These are phyloP conservation scores for Heliothis virescens DNA, from an alignment of 1,140 invertebrate genomes.

Conservation along the genomic window DNA sequence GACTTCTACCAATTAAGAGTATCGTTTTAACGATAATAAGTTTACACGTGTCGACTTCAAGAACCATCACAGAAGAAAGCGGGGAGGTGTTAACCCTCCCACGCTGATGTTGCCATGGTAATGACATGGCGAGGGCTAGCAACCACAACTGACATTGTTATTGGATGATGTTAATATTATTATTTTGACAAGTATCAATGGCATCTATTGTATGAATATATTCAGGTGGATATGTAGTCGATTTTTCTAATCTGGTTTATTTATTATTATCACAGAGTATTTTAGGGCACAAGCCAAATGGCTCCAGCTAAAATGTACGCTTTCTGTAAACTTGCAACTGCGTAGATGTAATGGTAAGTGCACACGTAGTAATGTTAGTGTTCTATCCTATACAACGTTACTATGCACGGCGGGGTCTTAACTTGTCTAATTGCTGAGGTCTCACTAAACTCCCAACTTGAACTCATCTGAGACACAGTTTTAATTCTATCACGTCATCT, in stretches of 20 bases:
- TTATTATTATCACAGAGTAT: too few species aligned
- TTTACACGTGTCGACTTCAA: neutral
- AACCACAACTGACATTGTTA: neutral
- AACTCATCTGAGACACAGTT: conserved; percentile 28
- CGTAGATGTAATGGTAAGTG: conserved; percentile 20
- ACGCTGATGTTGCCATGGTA: neutral
- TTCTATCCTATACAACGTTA: conserved; percentile 14
- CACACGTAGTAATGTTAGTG: neutral
- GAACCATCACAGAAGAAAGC: neutral
- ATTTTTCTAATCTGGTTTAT: too few species aligned
- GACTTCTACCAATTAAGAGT: conserved; percentile 14
- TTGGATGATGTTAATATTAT: neutral
- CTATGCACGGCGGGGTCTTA: conserved; percentile 23
- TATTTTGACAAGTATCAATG: neutral
- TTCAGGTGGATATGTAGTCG: too few species aligned
- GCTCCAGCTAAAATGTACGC: neutral
- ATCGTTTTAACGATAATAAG: conserved; percentile 1
- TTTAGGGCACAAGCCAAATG: neutral
- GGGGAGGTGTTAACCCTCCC: neutral
- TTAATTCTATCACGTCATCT: conserved; percentile 48
- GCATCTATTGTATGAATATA: neutral
- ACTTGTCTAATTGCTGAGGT: conserved; percentile 23
- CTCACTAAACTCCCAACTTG: conserved; percentile 14
- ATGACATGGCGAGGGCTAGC: neutral
- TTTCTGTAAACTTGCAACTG: neutral